phyloP scores from a whole-genome alignment of 37 sponge, comb jelly and placozoan species.

The Sycon ciliatum region DNA sequence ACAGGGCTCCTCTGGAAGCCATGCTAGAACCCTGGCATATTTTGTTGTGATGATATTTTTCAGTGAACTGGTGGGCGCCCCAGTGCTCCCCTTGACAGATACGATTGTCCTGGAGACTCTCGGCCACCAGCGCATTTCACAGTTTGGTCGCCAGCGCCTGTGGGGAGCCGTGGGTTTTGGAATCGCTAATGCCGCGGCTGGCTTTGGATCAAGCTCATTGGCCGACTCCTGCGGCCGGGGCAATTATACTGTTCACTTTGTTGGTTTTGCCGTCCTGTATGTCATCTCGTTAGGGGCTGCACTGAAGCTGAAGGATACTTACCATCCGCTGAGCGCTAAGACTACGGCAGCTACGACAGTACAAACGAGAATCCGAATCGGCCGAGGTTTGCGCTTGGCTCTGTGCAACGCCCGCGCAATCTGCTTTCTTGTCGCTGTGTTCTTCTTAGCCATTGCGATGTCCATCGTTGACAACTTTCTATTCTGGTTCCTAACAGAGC shows the following conservation, averaged over 20 bases:
- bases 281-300: too few relatives aligned
- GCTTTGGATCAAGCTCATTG: not conserved
- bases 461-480: not conserved
- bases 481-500: slow-evolving; percentile 12
- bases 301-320: too few relatives aligned
- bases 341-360: too few relatives aligned
- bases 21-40: too few relatives aligned
- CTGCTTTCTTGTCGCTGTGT: not conserved
- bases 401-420: not conserved
- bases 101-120: not conserved
- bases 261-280: not conserved
- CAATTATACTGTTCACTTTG: not conserved
- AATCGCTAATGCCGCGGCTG: not conserved
- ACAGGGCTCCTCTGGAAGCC: too few relatives aligned
- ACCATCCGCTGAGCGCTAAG: too few relatives aligned
- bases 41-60: not conserved
- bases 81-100: not conserved
- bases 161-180: slow-evolving; percentile 15
- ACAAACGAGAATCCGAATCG: not conserved
- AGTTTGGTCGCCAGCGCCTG: not conserved
- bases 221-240: not conserved
- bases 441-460: not conserved
- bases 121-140: not conserved
- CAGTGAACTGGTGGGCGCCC: not conserved
- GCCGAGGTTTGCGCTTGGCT: not conserved